phyloP scores from a whole-genome alignment of 2,113 vertebrate genomes.

The Sylvietta virens region DNA sequence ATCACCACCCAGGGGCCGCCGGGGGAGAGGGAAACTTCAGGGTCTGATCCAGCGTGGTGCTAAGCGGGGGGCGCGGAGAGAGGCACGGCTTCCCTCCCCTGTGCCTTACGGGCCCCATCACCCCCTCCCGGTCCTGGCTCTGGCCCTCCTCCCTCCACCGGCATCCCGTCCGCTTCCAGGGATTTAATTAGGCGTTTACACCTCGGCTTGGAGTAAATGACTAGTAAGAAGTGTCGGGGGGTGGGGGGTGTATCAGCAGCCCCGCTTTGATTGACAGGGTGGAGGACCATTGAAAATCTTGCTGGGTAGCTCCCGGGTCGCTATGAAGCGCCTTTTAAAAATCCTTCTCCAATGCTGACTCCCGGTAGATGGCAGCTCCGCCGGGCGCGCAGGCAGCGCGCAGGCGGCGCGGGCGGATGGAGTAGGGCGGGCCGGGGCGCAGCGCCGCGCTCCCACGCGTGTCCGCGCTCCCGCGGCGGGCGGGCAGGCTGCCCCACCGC shows the following conservation, averaged over 20 bases:
- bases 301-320: constrained; percentile 67
- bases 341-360: constrained; percentile 74
- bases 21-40: background rate
- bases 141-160: background rate
- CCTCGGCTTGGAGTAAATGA: constrained; percentile 61
- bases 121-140: background rate
- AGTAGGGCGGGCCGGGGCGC: constrained; percentile 20
- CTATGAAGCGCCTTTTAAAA: constrained; percentile 86
- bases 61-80: background rate
- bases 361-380: constrained; percentile 83
- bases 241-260: background rate
- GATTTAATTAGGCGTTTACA: constrained; percentile 61
- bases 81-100: background rate
- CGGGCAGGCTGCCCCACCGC: background rate
- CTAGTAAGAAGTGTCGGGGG: background rate
- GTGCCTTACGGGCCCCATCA: background rate
- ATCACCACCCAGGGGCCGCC: background rate
- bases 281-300: constrained; percentile 75
- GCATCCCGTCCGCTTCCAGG: constrained; percentile 2
- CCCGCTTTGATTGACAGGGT: constrained; percentile 82
- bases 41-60: background rate
- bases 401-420: constrained; percentile 15
- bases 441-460: background rate
- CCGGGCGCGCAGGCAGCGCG: constrained; percentile 65
- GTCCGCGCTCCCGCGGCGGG: constrained; percentile 9